Evolutionary conservation across 92 coral and sea anemone genomes (phyloP), one percentile per base, ranked within the genome.

Genomic region (Phenganax marumi): DNA sequence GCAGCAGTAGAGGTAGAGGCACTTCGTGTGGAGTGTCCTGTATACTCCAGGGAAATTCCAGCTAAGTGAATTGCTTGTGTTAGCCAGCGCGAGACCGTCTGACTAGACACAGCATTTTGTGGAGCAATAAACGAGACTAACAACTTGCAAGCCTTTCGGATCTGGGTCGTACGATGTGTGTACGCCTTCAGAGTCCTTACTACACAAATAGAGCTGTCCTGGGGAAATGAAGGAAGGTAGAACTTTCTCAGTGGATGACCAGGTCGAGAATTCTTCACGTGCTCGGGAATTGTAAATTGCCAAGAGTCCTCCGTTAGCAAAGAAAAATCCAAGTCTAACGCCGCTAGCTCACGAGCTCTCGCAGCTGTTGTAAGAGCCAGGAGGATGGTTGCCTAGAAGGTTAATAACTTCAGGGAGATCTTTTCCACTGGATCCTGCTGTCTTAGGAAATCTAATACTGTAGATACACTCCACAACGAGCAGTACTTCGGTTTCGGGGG

Each of bases 81-180:
- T 79, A 81, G 83, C 86, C 89, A 75, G 47, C 84, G 66, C 65
- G 89, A 85, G 24, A 87, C 79, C n/a, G 84, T 56, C 79, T 87
- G 90, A 51, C 83, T 75, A 23, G 78, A 73, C 33, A 82, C 70
- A 24, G 68, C 61, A 19, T 18, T 26, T 50, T 86, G 83, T 4
- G 87, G 84, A 8, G 70, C 54, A 12, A 82, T 70, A 53, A 52
- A 82, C 12, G 90, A 82, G 52, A 81, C 68, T n/a, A 82, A 52
- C 8, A 87, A 80, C 50, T 76, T 55, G 6, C 71, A 2, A 51
- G 84, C 74, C 77, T 25, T 87, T 52, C 90, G 65, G 12, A 74
- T 10, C 6, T 19, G 48, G 16, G 77, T 24, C 22, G 90, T 87
- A 57, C 87, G 70, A 61, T 68, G 58, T 26, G 55, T 47, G 57